Conservation (phyloP, 1,140 invertebrate species). For the Globodera ellingtonae region DNA sequence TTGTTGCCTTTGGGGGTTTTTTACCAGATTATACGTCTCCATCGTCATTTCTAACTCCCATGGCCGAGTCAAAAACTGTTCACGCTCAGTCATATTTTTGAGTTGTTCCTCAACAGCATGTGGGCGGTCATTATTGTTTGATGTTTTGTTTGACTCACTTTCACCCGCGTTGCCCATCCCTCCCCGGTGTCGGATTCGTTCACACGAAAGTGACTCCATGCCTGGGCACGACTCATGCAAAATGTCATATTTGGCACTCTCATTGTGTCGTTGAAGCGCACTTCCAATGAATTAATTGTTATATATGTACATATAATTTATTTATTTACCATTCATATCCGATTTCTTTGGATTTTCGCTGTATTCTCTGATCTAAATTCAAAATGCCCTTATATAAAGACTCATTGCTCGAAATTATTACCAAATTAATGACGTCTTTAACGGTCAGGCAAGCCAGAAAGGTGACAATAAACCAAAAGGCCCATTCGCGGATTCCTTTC, state of each 20-base stretch:
- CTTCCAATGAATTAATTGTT: conserved; percentile 12
- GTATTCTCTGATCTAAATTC: conserved; percentile 48
- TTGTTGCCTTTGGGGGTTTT: neutral
- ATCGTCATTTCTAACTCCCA: conserved; percentile 53
- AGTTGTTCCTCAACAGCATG: conserved; percentile 29
- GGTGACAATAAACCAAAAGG: conserved; percentile 62
- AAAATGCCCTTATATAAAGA: neutral
- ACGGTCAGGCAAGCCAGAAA: conserved; percentile 59
- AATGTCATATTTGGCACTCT: conserved; percentile 56
- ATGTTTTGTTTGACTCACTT: conserved; percentile 8
- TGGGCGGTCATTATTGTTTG: neutral
- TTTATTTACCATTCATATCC: conserved; percentile 45
- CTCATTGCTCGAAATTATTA: conserved; percentile 29
- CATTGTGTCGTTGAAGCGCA: conserved; percentile 51
- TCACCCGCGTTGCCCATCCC: conserved; percentile 42
- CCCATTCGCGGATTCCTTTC: conserved; percentile 52
- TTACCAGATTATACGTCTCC: conserved; percentile 49
- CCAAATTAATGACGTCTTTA: conserved; percentile 60
- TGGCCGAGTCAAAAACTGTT: conserved; percentile 31
- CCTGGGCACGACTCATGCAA: conserved; percentile 51
- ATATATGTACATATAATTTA: neutral
- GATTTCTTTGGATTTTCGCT: conserved; percentile 49
- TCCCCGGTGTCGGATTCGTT: conserved; percentile 27
- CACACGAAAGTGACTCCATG: conserved; percentile 49
- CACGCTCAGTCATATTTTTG: conserved; percentile 43